phyloP scores from a whole-genome alignment of 2,888 invertebrate genomes.

The Tricholauxania praeusta region DNA sequence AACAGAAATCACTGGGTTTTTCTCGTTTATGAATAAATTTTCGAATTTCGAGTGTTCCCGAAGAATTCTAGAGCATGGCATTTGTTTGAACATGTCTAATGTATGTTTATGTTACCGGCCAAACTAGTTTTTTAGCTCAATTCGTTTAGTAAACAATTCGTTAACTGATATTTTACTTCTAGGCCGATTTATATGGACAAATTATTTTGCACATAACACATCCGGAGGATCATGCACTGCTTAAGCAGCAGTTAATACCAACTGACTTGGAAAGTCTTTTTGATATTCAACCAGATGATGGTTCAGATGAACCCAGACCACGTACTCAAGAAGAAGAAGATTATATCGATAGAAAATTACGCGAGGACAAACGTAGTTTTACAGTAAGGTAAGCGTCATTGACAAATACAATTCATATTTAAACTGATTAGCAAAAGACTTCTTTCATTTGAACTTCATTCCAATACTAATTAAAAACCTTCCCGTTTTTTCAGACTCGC shows the following conservation, averaged over 20 bases:
- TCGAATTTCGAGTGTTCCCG: too few relatives aligned
- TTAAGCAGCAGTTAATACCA: conserved; percentile 76
- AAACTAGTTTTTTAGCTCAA: too few relatives aligned
- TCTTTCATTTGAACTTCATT: background rate
- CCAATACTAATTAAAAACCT: background rate
- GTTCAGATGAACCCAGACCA: conserved; percentile 72
- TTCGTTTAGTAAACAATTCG: background rate
- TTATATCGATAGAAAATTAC: conserved; percentile 62
- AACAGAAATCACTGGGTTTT: too few relatives aligned
- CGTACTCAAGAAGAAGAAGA: conserved; percentile 67
- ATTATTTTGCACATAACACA: conserved; percentile 85
- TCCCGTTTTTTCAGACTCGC: conserved; percentile 67
- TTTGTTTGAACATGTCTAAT: too few relatives aligned
- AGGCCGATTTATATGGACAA: conserved; percentile 87
- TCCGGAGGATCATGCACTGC: conserved; percentile 80
- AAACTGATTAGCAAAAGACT: background rate
- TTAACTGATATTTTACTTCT: conserved; percentile 47
- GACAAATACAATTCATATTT: too few relatives aligned
- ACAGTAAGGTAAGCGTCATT: conserved; percentile 67
- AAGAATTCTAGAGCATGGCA: too few relatives aligned
- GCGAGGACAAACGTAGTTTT: conserved; percentile 72
- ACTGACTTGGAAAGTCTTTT: conserved; percentile 67
- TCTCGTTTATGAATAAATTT: too few relatives aligned
- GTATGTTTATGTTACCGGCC: too few relatives aligned
- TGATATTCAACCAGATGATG: conserved; percentile 68